Conservation (phyloP, 2,113 vertebrate genomes). For the Ophthalmolycus amberensis region DNA sequence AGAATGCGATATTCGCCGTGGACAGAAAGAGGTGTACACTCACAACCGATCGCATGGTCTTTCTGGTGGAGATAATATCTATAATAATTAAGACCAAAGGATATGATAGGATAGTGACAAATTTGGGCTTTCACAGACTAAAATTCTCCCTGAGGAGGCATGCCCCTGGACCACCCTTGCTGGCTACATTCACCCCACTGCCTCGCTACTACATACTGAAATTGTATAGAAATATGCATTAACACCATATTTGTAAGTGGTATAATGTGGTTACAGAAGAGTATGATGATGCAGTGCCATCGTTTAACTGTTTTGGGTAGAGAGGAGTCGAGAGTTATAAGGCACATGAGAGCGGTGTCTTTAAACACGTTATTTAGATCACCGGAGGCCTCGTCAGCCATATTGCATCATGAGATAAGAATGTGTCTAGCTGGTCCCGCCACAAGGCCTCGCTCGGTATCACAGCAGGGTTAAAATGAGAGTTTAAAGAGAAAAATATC, state of each 20-base stretch:
- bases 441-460: slow-evolving; percentile 51
- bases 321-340: slow-evolving; percentile 6
- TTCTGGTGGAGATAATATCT: neutral
- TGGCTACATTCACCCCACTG: too few species aligned
- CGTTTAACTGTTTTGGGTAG: slow-evolving; percentile 1
- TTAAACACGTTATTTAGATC: slow-evolving; percentile 39
- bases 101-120: too few species aligned
- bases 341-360: neutral
- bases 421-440: slow-evolving; percentile 63
- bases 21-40: too few species aligned
- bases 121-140: too few species aligned
- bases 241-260: neutral
- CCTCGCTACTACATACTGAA: neutral
- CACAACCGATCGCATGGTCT: too few species aligned
- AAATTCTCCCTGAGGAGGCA: too few species aligned
- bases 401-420: slow-evolving; percentile 68
- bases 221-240: neutral
- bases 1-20: too few species aligned
- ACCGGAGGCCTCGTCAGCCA: slow-evolving; percentile 55
- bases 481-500: slow-evolving; percentile 71
- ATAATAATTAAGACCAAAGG: too few species aligned
- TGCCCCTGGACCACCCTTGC: too few species aligned
- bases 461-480: slow-evolving; percentile 54
- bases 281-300: neutral
- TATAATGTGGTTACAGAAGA: neutral